Base-by-base conservation (phyloP, 2,113 vertebrate species). In the Macrotis lagotis region DNA sequence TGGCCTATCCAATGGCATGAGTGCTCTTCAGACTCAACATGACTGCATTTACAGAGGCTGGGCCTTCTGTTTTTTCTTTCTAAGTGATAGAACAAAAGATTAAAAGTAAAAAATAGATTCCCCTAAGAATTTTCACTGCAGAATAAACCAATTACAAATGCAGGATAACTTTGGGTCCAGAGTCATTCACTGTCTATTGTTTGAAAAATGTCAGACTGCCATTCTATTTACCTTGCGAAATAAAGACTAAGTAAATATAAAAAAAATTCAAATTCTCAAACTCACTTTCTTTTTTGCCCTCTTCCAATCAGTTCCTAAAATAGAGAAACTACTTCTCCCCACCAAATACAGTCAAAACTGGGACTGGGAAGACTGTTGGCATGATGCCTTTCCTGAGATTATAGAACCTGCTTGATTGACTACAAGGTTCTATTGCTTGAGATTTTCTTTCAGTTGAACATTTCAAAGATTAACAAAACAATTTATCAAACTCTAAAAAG, bases 241-340 rank as follows among this genome's bases (percentile, higher is more conserved):
- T 74, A 91, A 95, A 74, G 91, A 92, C 47, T 95, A 94, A 95
- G 93, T 96, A 95, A 96, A 91, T 51, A 47, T 94, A 91, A 96
- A 91, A 90, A 44, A 94, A 93, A 96, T 93, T 96, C 95, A 95
- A 95, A 94, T 93, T 90, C 59, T 95, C 0, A 94, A 95, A 90
- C 93, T 94, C 48, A 19, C 90, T 95, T 94, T 37, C 90, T 50
- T 88, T 49, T 31, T 95, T 28, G 90, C 50, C 55, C 25, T 4
- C 0, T 90, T 83, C 91, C 92, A 91, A 91, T 2, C 93, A 94
- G 95, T 92, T 96, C 95, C 95, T 95, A 95, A 96, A 96, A 0
- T 26, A 97, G 94, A 97, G 16, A 94, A 94, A 91, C 88, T 50
- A 89, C 66, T 92, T 66, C 89, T 95, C 92, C 50, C 53, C 92